Evolutionary conservation across 2,113 vertebrate genomes (phyloP).

Genomic region (Tragulus kanchil): DNA sequence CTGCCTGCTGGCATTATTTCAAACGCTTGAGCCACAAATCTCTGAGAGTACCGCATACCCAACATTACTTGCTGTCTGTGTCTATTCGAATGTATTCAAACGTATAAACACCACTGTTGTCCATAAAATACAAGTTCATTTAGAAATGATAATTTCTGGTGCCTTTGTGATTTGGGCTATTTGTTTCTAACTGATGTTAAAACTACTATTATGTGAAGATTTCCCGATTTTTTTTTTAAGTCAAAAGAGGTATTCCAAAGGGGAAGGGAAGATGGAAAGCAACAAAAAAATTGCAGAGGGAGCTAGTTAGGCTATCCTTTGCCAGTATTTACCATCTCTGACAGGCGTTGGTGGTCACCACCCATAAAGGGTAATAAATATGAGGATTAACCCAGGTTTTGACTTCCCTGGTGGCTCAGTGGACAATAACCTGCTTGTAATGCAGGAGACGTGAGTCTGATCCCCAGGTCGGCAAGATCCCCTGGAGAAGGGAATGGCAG

Average conservation of each 20-base stretch:
- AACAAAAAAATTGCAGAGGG: not conserved
- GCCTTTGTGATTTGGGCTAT: not conserved
- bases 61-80: not conserved
- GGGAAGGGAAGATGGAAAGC: not conserved
- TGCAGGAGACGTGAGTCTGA: no score
- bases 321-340: not conserved
- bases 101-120: not conserved
- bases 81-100: not conserved
- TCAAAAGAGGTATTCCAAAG: not conserved
- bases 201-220: not conserved
- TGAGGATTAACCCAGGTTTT: not conserved
- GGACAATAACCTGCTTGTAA: no score
- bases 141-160: not conserved
- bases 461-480: no score
- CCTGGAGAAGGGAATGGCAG: no score
- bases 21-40: not conserved
- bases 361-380: not conserved
- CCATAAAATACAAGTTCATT: not conserved
- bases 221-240: not conserved
- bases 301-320: not conserved
- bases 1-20: not conserved
- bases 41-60: no score
- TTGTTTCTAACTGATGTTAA: not conserved
- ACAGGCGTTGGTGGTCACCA: not conserved
- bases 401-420: no score